These are phyloP conservation scores for Oxycera nigricornis DNA, from an alignment of 2,888 invertebrate genomes.

Conservation along the genomic window DNA sequence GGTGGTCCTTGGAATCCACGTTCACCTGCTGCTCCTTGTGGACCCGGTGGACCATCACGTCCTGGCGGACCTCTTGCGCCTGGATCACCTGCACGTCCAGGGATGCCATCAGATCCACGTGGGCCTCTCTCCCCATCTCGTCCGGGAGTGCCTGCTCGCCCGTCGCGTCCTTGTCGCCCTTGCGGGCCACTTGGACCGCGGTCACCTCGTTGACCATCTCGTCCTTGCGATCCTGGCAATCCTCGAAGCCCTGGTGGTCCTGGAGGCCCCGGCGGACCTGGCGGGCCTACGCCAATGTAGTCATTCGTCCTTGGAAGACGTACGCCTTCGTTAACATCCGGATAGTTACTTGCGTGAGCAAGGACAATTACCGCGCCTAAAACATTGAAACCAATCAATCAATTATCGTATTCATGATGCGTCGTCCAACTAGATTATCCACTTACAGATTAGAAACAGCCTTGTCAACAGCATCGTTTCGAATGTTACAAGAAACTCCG, in stretches of 20 bases:
- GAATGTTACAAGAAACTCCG: not conserved
- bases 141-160: conserved; percentile 11
- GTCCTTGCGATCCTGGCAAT: not conserved
- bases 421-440: no score
- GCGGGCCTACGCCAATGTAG: conserved; percentile 26
- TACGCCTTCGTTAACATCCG: not conserved
- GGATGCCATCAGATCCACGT: conserved; percentile 14
- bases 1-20: not conserved
- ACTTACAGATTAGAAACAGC: conserved; percentile 23
- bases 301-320: not conserved
- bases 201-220: conserved; percentile 1
- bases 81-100: conserved; percentile 22
- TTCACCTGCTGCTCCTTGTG: conserved; percentile 16
- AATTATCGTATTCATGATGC: no score
- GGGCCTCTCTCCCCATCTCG: conserved; percentile 9
- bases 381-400: not conserved
- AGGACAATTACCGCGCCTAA: conserved; percentile 19
- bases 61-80: conserved; percentile 11
- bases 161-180: conserved; percentile 14
- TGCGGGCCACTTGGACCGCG: conserved; percentile 6
- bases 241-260: conserved; percentile 15
- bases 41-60: conserved; percentile 18
- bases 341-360: not conserved
- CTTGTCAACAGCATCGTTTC: not conserved
- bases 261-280: conserved; percentile 21